Percentiles rank a stretch among this genome's conserved stretches.
Conservation (phyloP, 1,140 invertebrate genomes). For the Bombus waltoni region DNA sequence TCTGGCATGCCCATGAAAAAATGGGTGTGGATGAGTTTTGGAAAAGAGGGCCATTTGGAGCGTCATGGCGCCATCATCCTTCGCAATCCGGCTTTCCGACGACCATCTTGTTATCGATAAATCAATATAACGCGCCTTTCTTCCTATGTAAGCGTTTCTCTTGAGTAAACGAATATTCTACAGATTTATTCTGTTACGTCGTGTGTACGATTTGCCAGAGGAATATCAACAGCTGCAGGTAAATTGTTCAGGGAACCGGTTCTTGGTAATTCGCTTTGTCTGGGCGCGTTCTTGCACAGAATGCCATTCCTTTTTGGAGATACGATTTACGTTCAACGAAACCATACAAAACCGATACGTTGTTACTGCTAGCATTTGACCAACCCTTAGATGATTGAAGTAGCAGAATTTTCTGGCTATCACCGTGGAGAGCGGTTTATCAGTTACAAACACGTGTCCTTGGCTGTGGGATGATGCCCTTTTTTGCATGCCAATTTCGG, state of each 20-base stretch:
- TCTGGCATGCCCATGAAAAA: slow-evolving; percentile 30
- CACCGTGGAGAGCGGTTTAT: slow-evolving; percentile 34
- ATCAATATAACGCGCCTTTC: slow-evolving; percentile 72
- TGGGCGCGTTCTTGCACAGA: slow-evolving; percentile 48
- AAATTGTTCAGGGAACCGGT: slow-evolving; percentile 55
- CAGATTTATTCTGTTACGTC: slow-evolving; percentile 39
- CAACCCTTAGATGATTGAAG: slow-evolving; percentile 25
- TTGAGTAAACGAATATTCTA: slow-evolving; percentile 42
- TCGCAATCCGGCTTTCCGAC: slow-evolving; percentile 71
- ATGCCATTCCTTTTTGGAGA: slow-evolving; percentile 39
- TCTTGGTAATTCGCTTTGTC: slow-evolving; percentile 49
- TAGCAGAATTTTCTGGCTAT: slow-evolving; percentile 51
- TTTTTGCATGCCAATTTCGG: slow-evolving; percentile 54
- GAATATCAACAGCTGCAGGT: slow-evolving; percentile 43
- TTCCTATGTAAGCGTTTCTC: slow-evolving; percentile 40
- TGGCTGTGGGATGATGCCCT: slow-evolving; percentile 47
- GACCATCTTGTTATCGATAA: slow-evolving; percentile 76
- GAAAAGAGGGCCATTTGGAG: slow-evolving; percentile 61
- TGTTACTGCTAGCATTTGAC: slow-evolving; percentile 22
- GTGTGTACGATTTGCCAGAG: slow-evolving; percentile 32
- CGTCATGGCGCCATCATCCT: slow-evolving; percentile 72
- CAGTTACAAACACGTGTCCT: slow-evolving; percentile 47
- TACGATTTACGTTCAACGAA: slow-evolving; percentile 17
- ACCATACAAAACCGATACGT: slow-evolving; percentile 20
- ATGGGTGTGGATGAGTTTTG: slow-evolving; percentile 47